phyloP scores from a whole-genome alignment of 2,888 invertebrate genomes.

The Agrotis exclamationis region DNA sequence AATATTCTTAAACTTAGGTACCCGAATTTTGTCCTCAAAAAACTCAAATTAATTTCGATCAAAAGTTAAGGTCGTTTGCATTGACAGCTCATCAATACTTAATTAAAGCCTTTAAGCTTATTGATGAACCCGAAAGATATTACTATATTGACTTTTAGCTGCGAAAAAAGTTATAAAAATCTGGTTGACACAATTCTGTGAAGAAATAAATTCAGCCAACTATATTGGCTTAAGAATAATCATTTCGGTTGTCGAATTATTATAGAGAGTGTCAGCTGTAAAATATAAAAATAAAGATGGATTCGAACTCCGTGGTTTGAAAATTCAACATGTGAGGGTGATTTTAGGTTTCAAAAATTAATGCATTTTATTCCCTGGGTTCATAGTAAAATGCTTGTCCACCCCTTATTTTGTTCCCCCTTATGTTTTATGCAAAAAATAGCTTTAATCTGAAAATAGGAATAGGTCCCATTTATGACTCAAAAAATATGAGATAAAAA shows the following conservation, averaged over 20 bases:
- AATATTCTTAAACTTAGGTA: neutral
- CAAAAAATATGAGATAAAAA: too few relatives aligned
- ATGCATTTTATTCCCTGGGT: too few relatives aligned
- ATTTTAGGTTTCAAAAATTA: neutral
- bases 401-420: too few relatives aligned
- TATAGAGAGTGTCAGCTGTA: constrained; percentile 43
- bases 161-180: constrained; percentile 36
- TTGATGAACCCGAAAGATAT: constrained; percentile 1
- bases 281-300: constrained; percentile 19
- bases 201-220: constrained; percentile 30
- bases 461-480: too few relatives aligned
- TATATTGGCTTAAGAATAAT: constrained; percentile 45
- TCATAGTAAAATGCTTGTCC: too few relatives aligned
- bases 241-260: constrained; percentile 53
- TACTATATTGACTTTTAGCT: constrained; percentile 13
- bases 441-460: too few relatives aligned
- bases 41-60: constrained; percentile 15
- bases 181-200: constrained; percentile 11
- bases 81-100: constrained; percentile 38
- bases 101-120: constrained; percentile 9
- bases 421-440: too few relatives aligned
- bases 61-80: neutral
- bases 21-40: neutral
- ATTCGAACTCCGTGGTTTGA: neutral
- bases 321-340: constrained; percentile 1